Evolutionary conservation across 1,140 invertebrate species (phyloP), one percentile per base, ranked within the genome.

Genomic region (Bombus pascuorum): DNA sequence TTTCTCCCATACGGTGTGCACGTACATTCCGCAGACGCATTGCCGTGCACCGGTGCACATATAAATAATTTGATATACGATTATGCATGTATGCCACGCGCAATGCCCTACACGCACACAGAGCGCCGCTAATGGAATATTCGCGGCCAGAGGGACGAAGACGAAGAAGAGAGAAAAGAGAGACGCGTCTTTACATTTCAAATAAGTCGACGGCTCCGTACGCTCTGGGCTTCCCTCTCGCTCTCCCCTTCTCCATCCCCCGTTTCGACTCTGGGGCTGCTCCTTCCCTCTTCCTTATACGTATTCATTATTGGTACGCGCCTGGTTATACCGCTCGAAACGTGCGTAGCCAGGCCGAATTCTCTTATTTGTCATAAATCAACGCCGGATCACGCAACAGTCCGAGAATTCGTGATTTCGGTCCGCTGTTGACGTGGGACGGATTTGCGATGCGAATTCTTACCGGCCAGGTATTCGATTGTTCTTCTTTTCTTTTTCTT

Each of bases 331-430:
- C 86, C 87, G 86, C 86, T 91, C 84, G 90, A 91, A 90, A 91
- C 89, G 91, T 91, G 85, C 90, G 88, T 89, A 82, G 80, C 91
- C 87, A 88, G 87, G 82, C 87, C 88, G 91, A 91, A 91, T 91
- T 90, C 92, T 94, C 91, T 93, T 94, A 93, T 94, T 93, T 93
- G 92, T 94, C 92, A 93, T 94, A 94, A 93, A 93, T 93, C 93
- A 93, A 92, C 92, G 91, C 87, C 89, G 87, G 89, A 90, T 92
- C 90, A 89, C 83, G 89, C 90, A 86, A 85, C 89, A 82, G 65
- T 86, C 81, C 85, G 83, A 84, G 87, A 90, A 91, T 89, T 90
- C 89, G 77, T 90, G 87, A 87, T 91, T 86, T 85, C 78, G 76
- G 77, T 42, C 72, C 70, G 77, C 73, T 85, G 71, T 44, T 86